These are phyloP conservation scores for Spea hammondii DNA, from an alignment of 2,797 vertebrate species.

Conservation along the genomic window DNA sequence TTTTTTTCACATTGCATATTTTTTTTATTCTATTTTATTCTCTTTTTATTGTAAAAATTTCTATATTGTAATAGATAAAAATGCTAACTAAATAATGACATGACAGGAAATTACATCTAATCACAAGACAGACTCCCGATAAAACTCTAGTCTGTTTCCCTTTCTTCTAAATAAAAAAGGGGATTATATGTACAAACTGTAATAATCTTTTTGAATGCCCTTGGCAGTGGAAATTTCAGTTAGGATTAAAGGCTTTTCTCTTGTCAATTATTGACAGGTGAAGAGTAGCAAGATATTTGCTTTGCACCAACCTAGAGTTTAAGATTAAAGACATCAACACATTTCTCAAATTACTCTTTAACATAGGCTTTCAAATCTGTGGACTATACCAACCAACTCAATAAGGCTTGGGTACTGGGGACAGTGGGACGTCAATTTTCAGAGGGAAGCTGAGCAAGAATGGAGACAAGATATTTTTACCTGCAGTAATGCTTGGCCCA, in stretches of 20 bases:
- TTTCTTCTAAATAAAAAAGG: not conserved
- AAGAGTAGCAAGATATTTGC: not conserved
- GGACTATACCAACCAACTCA: too few relatives aligned
- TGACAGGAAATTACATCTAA: not conserved
- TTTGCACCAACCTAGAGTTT: not conserved
- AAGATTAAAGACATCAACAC: not conserved
- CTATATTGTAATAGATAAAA: not conserved
- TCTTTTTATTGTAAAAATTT: not conserved
- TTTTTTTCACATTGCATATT: not conserved
- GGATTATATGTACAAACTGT: not conserved
- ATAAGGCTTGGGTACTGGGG: too few relatives aligned
- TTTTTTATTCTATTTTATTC: not conserved
- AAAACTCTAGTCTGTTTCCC: not conserved
- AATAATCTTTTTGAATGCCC: not conserved
- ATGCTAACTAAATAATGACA: not conserved
- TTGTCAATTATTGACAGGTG: slow-evolving; percentile 2
- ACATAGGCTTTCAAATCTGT: too few relatives aligned
- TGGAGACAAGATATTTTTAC: too few relatives aligned
- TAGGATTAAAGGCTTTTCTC: not conserved
- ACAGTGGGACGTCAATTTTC: too few relatives aligned
- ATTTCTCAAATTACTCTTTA: too few relatives aligned
- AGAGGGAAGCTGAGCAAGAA: too few relatives aligned
- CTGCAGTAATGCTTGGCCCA: too few relatives aligned
- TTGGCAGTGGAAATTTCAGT: slow-evolving; percentile 1
- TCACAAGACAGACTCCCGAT: not conserved